A percentile compares a stretch with the other conserved stretches of the same genome.
Conservation (phyloP, 2,113 vertebrate genomes). For the Pampusana beccarii region DNA sequence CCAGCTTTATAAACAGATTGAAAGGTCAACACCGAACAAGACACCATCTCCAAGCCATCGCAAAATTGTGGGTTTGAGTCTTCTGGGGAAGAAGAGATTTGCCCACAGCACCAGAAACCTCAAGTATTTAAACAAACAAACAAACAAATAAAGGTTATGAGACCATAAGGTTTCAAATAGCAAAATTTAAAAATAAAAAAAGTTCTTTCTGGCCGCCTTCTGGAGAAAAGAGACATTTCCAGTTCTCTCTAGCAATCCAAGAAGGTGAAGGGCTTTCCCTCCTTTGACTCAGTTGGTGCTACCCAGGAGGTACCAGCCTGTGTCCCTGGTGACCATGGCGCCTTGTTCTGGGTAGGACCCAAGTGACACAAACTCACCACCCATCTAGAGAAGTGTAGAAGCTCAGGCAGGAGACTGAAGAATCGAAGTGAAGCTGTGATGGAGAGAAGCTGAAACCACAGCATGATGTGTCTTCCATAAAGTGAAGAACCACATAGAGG, state of each 20-base stretch:
- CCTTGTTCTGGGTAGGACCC: not conserved
- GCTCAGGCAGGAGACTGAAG: not conserved
- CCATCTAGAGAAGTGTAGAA: not conserved
- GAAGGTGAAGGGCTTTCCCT: not conserved
- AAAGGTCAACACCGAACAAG: fast-evolving
- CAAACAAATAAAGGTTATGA: not conserved
- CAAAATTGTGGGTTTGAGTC: not conserved
- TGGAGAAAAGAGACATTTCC: not conserved
- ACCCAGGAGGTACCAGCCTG: not conserved
- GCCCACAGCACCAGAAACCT: not conserved
- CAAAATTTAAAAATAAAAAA: not conserved
- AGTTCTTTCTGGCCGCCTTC: not conserved
- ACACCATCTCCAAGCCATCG: not conserved
- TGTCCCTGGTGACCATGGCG: fast-evolving
- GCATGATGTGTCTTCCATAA: not conserved
- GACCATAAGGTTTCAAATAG: fast-evolving
- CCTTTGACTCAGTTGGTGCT: not conserved
- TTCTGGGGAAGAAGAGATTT: not conserved
- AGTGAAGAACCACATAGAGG: not conserved
- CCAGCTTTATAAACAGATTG: not conserved
- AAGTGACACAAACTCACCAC: not conserved
- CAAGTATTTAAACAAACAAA: not conserved
- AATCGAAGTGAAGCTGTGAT: not conserved
- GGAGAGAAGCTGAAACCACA: not conserved
- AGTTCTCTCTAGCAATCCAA: not conserved